Evolutionary conservation across 2,888 invertebrate genomes (phyloP).

Genomic region (Pecten maximus): DNA sequence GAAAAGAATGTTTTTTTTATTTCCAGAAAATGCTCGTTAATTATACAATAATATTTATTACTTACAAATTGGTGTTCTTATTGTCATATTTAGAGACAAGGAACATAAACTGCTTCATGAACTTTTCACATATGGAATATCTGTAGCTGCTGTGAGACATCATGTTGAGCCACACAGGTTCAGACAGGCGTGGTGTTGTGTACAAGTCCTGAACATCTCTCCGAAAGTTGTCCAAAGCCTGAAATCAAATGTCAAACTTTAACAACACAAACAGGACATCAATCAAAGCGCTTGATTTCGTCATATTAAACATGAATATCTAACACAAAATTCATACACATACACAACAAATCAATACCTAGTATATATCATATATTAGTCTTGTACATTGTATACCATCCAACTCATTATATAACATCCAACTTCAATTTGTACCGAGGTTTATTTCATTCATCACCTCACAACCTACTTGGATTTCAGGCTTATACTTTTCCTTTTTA

Average conservation of each 20-base stretch:
- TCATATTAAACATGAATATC: too few relatives aligned
- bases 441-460: too few relatives aligned
- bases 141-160: slow-evolving; percentile 83
- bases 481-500: too few relatives aligned
- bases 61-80: slow-evolving; percentile 93
- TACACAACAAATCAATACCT: too few relatives aligned
- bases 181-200: slow-evolving; percentile 87
- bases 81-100: slow-evolving; percentile 86
- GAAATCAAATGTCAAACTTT: slow-evolving; percentile 22
- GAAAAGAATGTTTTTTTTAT: background rate
- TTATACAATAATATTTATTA: slow-evolving; percentile 47
- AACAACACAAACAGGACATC: background rate
- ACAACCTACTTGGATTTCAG: too few relatives aligned
- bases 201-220: slow-evolving; percentile 87
- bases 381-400: too few relatives aligned
- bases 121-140: slow-evolving; percentile 79
- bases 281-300: too few relatives aligned
- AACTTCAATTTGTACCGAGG: too few relatives aligned
- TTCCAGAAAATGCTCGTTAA: background rate
- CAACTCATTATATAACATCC: too few relatives aligned
- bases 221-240: slow-evolving; percentile 81
- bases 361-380: too few relatives aligned
- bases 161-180: slow-evolving; percentile 88
- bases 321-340: too few relatives aligned
- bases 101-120: slow-evolving; percentile 81